Conservation (phyloP, 2,797 vertebrate genomes). For the Nyctibius grandis region DNA sequence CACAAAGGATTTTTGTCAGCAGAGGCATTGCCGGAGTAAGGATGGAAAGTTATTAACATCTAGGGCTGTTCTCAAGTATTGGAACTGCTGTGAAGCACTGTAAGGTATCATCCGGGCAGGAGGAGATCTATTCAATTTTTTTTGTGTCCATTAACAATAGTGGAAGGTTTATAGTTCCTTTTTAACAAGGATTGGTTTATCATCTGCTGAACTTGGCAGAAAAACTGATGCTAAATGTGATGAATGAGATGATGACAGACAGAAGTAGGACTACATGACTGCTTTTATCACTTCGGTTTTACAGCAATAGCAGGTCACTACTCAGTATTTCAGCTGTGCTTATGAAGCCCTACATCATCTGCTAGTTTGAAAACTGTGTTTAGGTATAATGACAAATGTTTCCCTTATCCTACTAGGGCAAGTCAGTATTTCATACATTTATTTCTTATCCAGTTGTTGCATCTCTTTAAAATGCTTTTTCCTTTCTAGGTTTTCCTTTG, state of each 20-base stretch:
- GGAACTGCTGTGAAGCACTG: neutral
- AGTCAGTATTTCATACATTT: neutral
- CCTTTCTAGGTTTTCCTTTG: slow-evolving; percentile 85
- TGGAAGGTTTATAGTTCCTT: neutral
- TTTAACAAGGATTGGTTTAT: neutral
- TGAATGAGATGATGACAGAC: neutral
- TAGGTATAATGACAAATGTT: neutral
- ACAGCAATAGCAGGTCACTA: neutral
- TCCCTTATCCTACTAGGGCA: neutral
- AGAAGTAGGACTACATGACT: neutral
- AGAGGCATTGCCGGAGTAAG: neutral
- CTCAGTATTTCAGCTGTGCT: neutral
- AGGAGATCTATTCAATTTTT: neutral
- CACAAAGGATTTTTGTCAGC: neutral
- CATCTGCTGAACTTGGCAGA: neutral
- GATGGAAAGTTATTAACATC: neutral
- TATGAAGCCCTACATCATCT: neutral
- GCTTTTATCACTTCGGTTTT: neutral
- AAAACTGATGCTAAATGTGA: neutral
- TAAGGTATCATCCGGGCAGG: neutral
- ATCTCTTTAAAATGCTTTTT: slow-evolving; percentile 85
- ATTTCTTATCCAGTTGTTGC: slow-evolving; percentile 37
- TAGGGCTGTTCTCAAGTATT: neutral
- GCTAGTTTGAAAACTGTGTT: neutral
- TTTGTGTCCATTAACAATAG: neutral